Evolutionary conservation across 2,797 vertebrate genomes (phyloP).

Genomic region (Poecilia gillii): DNA sequence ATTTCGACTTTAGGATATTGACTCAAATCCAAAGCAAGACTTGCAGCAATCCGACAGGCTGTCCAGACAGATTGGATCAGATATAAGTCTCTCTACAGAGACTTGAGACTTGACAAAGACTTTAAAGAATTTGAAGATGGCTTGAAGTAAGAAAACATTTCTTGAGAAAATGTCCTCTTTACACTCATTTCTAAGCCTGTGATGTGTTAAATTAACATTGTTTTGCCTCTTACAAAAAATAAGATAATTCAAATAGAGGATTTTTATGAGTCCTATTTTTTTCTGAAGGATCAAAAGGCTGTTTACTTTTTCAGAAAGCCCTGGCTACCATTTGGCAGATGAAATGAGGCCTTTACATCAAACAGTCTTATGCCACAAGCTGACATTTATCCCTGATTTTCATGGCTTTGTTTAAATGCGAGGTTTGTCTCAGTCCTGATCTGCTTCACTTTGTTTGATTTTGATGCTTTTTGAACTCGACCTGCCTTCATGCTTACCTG

Average conservation of each 20-base stretch:
- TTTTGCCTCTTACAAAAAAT: not conserved
- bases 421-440: not conserved
- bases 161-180: not conserved
- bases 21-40: not conserved
- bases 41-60: not conserved
- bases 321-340: conserved; percentile 2
- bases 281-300: not conserved
- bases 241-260: not conserved
- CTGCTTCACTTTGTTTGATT: conserved; percentile 1
- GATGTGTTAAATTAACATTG: not conserved
- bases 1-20: not conserved
- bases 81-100: not conserved
- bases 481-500: not conserved
- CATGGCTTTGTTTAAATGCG: not conserved
- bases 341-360: conserved; percentile 5
- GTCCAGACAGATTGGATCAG: not conserved
- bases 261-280: not conserved
- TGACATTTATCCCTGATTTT: not conserved
- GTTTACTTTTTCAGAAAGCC: not conserved
- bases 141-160: not conserved
- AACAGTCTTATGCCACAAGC: not conserved
- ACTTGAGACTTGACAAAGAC: not conserved
- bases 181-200: not conserved
- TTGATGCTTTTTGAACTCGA: not conserved
- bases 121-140: not conserved